Evolutionary conservation across 2,888 invertebrate species (phyloP).

Genomic region (Rapana venosa): DNA sequence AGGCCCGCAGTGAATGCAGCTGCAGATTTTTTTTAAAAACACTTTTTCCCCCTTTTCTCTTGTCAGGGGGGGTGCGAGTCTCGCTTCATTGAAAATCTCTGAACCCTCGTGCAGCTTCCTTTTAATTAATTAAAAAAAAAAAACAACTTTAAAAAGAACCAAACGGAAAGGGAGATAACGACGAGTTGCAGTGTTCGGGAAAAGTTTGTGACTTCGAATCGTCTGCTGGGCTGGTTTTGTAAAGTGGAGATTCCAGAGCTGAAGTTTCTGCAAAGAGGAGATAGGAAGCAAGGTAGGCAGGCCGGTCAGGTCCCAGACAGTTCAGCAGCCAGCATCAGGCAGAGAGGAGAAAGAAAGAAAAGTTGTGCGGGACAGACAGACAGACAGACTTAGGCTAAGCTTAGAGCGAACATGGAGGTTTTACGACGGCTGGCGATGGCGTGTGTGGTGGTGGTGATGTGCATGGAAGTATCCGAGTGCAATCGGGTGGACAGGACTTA

Average conservation of each 20-base stretch:
- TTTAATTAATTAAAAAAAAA: not conserved
- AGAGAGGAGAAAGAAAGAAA: not conserved
- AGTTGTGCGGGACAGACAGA: not conserved
- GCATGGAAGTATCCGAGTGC: not conserved
- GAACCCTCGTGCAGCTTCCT: not conserved
- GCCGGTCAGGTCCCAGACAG: not conserved
- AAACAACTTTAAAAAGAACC: not conserved
- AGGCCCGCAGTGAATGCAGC: not conserved
- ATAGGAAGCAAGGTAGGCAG: too few species aligned
- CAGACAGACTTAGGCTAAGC: not conserved
- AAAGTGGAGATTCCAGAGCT: not conserved
- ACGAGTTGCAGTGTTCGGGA: too few species aligned
- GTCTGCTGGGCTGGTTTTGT: not conserved
- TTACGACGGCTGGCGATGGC: constrained; percentile 1
- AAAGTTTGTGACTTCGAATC: too few species aligned
- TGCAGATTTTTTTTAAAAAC: not conserved
- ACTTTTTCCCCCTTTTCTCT: not conserved
- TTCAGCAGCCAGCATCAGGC: not conserved
- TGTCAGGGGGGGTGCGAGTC: not conserved
- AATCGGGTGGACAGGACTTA: constrained; percentile 36
- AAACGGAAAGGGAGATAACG: too few species aligned
- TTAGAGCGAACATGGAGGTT: not conserved
- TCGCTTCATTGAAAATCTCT: too few species aligned
- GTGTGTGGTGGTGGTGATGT: constrained; percentile 24
- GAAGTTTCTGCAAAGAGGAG: not conserved